Percentiles rank a stretch among this genome's conserved stretches.
phyloP scores from a whole-genome alignment of 2,888 invertebrate genomes.

The Cremastobaeus sp. region DNA sequence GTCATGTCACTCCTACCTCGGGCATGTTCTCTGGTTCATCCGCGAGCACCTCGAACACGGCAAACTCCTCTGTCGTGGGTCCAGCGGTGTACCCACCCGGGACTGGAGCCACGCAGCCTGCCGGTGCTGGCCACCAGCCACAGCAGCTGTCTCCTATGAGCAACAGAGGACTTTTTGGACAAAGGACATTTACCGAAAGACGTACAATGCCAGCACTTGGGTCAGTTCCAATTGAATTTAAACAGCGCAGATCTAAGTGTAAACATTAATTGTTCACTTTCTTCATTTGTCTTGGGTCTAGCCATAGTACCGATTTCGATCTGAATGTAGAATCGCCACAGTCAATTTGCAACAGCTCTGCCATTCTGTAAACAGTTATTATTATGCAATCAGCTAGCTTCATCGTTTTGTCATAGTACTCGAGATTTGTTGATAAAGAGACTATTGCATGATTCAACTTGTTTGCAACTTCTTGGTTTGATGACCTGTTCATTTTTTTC shows the following conservation, averaged over 20 bases:
- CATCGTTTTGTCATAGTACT: no score
- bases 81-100: slow-evolving; percentile 76
- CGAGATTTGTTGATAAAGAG: no score
- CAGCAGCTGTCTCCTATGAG: slow-evolving; percentile 82
- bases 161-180: slow-evolving; percentile 85
- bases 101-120: slow-evolving; percentile 78
- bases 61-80: slow-evolving; percentile 75
- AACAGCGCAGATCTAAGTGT: background rate
- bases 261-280: background rate
- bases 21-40: slow-evolving; percentile 82
- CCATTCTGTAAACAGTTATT: no score
- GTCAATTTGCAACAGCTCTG: no score
- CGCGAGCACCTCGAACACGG: slow-evolving; percentile 74
- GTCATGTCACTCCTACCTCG: slow-evolving; percentile 87
- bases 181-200: slow-evolving; percentile 88
- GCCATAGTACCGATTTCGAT: no score
- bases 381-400: no score
- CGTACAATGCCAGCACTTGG: slow-evolving; percentile 82
- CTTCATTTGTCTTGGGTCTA: background rate
- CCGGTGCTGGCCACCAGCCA: slow-evolving; percentile 78
- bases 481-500: no score
- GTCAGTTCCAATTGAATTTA: slow-evolving; percentile 73
- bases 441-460: no score
- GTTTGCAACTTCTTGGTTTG: no score
- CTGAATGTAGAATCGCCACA: no score